Evolutionary conservation across 2,797 vertebrate genomes (phyloP).

Genomic region (Muraenolepis orangiensis): DNA sequence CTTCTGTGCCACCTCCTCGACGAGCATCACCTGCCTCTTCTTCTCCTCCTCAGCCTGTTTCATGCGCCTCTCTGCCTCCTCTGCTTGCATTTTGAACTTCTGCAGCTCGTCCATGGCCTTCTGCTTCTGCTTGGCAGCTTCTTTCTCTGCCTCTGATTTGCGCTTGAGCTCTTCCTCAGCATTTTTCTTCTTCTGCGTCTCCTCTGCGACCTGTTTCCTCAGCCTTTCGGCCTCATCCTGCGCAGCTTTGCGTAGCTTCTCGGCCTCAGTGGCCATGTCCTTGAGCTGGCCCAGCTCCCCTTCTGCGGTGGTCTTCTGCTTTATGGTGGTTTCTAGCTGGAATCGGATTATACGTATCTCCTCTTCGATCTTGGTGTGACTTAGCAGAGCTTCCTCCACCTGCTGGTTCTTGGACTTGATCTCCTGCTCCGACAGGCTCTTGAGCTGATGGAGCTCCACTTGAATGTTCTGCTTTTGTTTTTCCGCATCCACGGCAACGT

Average conservation of each 20-base stretch:
- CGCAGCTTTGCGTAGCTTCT: conserved; percentile 79
- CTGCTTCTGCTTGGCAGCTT: conserved; percentile 89
- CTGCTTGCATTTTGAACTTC: conserved; percentile 84
- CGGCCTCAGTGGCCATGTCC: conserved; percentile 79
- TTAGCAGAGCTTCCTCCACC: conserved; percentile 83
- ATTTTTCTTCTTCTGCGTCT: conserved; percentile 88
- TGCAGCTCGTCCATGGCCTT: conserved; percentile 86
- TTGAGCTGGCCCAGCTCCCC: conserved; percentile 80
- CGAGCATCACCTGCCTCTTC: conserved; percentile 84
- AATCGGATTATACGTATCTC: conserved; percentile 88
- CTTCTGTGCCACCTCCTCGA: conserved; percentile 85
- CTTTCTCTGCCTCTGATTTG: conserved; percentile 86
- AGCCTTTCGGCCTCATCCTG: conserved; percentile 94
- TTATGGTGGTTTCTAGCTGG: conserved; percentile 83
- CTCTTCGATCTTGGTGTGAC: conserved; percentile 86
- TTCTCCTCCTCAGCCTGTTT: conserved; percentile 90
- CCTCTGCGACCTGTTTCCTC: conserved; percentile 87
- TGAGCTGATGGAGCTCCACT: conserved; percentile 86
- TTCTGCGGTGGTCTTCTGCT: conserved; percentile 81
- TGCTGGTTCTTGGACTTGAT: conserved; percentile 84
- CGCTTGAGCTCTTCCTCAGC: conserved; percentile 89
- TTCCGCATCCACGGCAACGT: conserved; percentile 83
- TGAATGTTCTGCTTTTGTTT: conserved; percentile 93
- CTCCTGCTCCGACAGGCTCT: conserved; percentile 85
- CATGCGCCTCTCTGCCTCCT: conserved; percentile 88